phyloP scores from a whole-genome alignment of 2,888 invertebrate genomes.

The Caenorhabditis sp. region DNA sequence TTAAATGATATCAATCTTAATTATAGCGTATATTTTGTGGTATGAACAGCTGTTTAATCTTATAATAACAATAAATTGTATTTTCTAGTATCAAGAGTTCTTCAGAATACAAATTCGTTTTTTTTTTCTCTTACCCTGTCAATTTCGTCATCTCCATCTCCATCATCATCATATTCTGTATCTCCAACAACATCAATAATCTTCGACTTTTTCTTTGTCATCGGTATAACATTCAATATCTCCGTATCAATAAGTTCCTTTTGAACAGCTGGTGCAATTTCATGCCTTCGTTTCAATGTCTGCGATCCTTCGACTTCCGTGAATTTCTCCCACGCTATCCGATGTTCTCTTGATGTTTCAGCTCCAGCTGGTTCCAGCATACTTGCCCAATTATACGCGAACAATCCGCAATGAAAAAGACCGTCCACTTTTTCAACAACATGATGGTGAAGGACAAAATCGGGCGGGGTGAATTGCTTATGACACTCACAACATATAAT shows the following conservation, averaged over 20 bases:
- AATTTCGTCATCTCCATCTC: neutral
- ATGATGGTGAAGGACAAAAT: constrained; percentile 8
- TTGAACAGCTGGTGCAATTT: neutral
- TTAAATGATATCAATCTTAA: too few relatives aligned
- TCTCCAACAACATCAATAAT: neutral
- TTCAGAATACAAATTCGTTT: neutral
- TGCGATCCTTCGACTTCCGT: neutral
- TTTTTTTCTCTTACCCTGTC: neutral
- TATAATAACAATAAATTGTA: too few relatives aligned
- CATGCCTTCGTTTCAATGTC: neutral
- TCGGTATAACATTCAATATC: neutral
- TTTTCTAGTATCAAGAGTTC: neutral
- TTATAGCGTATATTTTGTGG: too few relatives aligned
- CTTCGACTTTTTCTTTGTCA: neutral
- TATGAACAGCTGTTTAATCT: too few relatives aligned
- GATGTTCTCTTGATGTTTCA: neutral
- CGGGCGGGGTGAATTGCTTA: neutral
- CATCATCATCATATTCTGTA: neutral
- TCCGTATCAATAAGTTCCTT: neutral
- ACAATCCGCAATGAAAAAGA: neutral
- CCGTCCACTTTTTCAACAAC: neutral
- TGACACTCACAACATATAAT: constrained; percentile 2
- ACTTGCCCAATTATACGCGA: neutral
- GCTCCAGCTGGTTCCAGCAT: neutral
- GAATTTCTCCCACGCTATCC: neutral